Conservation (phyloP, 2,888 invertebrate species). For the Lasioglossum oenotherae region DNA sequence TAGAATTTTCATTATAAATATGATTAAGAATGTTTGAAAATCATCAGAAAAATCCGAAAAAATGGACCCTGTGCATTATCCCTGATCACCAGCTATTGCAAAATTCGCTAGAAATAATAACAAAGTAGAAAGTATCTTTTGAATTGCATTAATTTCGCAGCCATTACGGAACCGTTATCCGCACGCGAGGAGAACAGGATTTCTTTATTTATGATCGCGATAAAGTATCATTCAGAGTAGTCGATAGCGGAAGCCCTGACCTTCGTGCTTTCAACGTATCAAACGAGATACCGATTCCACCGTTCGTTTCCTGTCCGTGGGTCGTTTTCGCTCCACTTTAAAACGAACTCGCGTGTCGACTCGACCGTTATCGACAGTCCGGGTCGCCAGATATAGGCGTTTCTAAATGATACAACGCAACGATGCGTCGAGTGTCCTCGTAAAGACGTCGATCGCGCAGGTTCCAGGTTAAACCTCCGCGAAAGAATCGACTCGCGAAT, state of each 20-base stretch:
- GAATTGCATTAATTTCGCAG: background rate
- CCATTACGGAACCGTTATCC: background rate
- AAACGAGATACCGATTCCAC: slow-evolving; percentile 32
- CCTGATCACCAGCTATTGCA: no score
- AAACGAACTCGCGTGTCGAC: background rate
- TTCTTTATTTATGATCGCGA: background rate
- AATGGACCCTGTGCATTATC: no score
- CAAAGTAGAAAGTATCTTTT: background rate
- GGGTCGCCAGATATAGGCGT: slow-evolving; percentile 12
- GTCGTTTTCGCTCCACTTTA: slow-evolving; percentile 21
- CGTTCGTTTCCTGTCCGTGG: slow-evolving; percentile 22
- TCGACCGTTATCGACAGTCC: slow-evolving; percentile 51
- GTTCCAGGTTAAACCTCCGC: background rate
- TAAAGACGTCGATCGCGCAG: background rate
- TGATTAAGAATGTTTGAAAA: no score
- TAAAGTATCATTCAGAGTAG: background rate
- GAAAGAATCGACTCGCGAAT: background rate
- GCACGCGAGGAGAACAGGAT: background rate
- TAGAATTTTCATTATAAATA: no score
- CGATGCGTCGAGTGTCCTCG: background rate
- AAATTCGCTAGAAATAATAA: background rate
- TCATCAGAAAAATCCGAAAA: no score
- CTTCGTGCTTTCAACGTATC: background rate
- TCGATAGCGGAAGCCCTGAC: background rate
- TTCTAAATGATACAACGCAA: background rate